Conservation (phyloP, 2,797 vertebrate species). For the Poeciliopsis infans region DNA sequence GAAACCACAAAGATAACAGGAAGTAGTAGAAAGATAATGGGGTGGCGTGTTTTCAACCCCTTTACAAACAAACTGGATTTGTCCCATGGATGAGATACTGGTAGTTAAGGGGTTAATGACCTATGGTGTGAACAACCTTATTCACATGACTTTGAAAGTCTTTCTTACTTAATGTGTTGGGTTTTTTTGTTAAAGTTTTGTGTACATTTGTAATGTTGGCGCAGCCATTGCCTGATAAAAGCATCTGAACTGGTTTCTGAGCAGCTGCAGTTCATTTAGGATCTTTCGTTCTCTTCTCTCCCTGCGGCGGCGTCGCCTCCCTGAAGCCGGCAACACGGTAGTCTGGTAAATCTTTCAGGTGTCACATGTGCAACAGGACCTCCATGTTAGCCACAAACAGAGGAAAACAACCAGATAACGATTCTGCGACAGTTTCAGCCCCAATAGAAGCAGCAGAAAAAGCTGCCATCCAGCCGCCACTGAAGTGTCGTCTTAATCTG, state of each 20-base stretch:
- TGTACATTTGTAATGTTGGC: no score
- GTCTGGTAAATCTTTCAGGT: slow-evolving; percentile 37
- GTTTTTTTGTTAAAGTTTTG: no score
- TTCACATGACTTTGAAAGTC: no score
- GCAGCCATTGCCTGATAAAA: slow-evolving; percentile 39
- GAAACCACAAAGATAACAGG: no score
- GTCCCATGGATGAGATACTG: no score
- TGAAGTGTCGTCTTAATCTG: slow-evolving; percentile 64
- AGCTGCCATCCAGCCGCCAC: slow-evolving; percentile 68
- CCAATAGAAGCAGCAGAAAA: slow-evolving; percentile 57
- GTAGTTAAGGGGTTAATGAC: no score
- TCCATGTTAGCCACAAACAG: slow-evolving; percentile 35
- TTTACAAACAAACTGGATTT: no score
- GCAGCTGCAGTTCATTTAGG: slow-evolving; percentile 40
- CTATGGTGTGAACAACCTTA: no score
- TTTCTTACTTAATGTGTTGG: no score
- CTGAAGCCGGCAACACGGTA: slow-evolving; percentile 26
- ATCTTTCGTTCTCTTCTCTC: slow-evolving; percentile 6
- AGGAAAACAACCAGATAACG: slow-evolving; percentile 38
- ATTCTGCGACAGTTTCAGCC: slow-evolving; percentile 45
- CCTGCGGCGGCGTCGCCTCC: slow-evolving; percentile 1
- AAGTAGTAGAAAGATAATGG: no score
- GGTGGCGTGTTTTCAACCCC: no score
- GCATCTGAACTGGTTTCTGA: slow-evolving; percentile 9
- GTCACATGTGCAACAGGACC: slow-evolving; percentile 25